Base-by-base conservation (phyloP, 2,113 vertebrate genomes). In the Symphodus melops region DNA sequence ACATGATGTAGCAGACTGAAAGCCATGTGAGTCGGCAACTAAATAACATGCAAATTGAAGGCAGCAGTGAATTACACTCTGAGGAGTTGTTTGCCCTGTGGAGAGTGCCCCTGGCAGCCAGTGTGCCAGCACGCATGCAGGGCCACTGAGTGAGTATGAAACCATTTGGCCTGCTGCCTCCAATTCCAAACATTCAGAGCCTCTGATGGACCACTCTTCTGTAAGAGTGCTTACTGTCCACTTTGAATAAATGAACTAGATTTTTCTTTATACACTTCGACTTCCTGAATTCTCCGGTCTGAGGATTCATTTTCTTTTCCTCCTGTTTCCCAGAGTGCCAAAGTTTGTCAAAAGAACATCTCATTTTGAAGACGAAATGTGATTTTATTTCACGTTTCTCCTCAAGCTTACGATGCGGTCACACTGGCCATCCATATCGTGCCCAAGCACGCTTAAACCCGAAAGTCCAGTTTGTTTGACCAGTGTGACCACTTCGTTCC, bases 91-190 rank as follows among this genome's bases (percentile, higher is more conserved):
- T 85, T 83, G 75, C 77, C 85, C 80, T 67, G 71, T 74, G 72
- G 75, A 89, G 75, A 88, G 84, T 37, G 75, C 80, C 76, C 60
- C 66, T 88, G 84, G 82, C 89, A 86, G 77, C 41, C 76, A 51
- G 42, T 63, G 64, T 59, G 83, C 68, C 72, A 25, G 44, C 73
- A 84, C 55, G 66, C 73, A 84, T 52, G 66, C 83, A 81, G 5
- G 49, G 67, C 77, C 81, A 55, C 78, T 71, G 88, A 88, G 70
- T 63, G 72, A 88, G 75, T 81, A 86, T 82, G 80, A 88, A 89
- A 89, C 84, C 85, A 88, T 89, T 91, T 91, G 89, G 90, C 88
- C 71, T 48, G 61, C 73, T 87, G 86, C 89, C 85, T 86, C 58
- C 83, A 77, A 66, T 81, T 86, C 68, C 83, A 87, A 89, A 89